Base-by-base conservation (phyloP, 1,140 invertebrate species). In the Drosophila saltans region DNA sequence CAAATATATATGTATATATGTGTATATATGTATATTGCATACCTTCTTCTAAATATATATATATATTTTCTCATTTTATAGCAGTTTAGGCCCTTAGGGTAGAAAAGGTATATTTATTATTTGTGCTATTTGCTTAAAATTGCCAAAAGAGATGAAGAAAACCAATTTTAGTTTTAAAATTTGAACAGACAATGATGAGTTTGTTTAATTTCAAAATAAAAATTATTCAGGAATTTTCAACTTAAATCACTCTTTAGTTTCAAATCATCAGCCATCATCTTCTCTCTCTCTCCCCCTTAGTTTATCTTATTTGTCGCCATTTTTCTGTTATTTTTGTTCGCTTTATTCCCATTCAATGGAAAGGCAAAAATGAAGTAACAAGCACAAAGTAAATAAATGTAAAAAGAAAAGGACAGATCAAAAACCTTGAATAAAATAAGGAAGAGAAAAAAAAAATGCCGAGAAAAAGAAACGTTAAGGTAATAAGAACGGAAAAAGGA, bases 141-240 rank as follows among this genome's bases (percentile, higher is more conserved):
- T 69, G 66, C 10, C 66, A 62, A 62, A 41, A 62, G 40, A 28
- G 60, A 41, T n/a, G 59, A 41, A 10, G 21, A 33, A 65, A 65
- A 36, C 63, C 21, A 52, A 52, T 52, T 52, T 52, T 11, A 52
- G 8, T 6, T 6, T 16, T 16, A 48, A 21, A 48, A 16, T 16
- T 48, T 48, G 16, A 48, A 9, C 45, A 26, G 45, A 24, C 33
- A 26, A 21, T 10, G 8, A 52, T 16, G 9, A 52, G 24, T 16
- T 52, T 24, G 21, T 24, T 52, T 26, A 52, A 52, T 52, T 52
- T 52, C 45, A 21, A 52, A 7, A 10, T 52, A 7, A 24, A 52
- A 26, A 26, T 26, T 36, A 36, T 36, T 36, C 1, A 6, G 6
- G 8, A 52, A 9, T 26, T 26, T 52, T 6, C 45, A 52, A 2